Percentiles rank a stretch among this genome's conserved stretches.
These are phyloP conservation scores for Pseudococcus jackbeardsleyi DNA, from an alignment of 2,888 invertebrate species.

Conservation along the genomic window DNA sequence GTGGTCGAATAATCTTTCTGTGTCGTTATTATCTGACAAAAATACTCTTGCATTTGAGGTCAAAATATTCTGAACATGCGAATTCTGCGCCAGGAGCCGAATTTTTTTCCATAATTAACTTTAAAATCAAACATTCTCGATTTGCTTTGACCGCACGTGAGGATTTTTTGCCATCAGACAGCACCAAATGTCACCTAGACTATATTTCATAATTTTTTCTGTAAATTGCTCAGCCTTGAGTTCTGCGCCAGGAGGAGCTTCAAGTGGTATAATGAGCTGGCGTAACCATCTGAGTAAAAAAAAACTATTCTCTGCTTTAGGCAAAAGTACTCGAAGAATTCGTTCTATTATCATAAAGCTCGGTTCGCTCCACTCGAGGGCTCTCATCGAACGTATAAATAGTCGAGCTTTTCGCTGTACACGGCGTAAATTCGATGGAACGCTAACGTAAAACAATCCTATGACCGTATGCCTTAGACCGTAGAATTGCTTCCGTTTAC, in stretches of 20 bases:
- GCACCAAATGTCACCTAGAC: too few species aligned
- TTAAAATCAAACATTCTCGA: too few species aligned
- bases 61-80: too few species aligned
- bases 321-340: not conserved
- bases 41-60: too few species aligned
- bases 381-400: not conserved
- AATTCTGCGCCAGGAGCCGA: constrained; percentile 14
- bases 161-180: too few species aligned
- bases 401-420: not conserved
- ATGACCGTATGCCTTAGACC: not conserved
- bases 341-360: not conserved
- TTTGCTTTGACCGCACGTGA: too few species aligned
- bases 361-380: not conserved
- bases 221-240: not conserved
- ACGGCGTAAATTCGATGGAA: not conserved
- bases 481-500: not conserved
- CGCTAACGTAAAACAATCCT: not conserved
- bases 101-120: not conserved
- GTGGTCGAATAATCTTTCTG: too few species aligned
- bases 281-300: not conserved
- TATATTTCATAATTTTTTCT: not conserved
- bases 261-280: not conserved
- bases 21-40: too few species aligned
- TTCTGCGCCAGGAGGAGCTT: not conserved
- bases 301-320: not conserved